These are phyloP conservation scores for Reticulitermes lucifugus DNA, from an alignment of 2,888 invertebrate genomes.

Conservation along the genomic window DNA sequence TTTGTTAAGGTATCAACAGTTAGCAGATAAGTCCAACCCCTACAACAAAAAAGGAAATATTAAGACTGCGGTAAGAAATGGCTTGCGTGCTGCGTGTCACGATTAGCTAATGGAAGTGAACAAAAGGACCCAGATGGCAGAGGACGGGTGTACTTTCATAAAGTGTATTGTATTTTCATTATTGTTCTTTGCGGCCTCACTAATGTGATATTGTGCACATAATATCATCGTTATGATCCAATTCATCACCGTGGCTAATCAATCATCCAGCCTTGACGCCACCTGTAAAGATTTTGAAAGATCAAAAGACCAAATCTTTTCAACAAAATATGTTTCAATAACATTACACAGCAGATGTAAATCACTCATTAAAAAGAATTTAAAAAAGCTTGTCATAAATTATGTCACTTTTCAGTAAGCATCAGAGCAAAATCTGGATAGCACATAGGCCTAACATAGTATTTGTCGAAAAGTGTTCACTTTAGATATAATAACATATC, in stretches of 20 bases:
- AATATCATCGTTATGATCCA: conserved; percentile 2
- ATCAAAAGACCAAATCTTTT: neutral
- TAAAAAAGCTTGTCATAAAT: neutral
- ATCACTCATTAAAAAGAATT: neutral
- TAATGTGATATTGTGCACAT: conserved; percentile 6
- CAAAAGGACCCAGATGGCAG: neutral
- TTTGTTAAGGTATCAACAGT: too few relatives aligned
- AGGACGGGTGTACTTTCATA: neutral
- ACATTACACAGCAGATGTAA: neutral
- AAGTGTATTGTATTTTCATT: neutral
- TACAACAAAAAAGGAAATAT: too few relatives aligned
- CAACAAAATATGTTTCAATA: conserved; percentile 1
- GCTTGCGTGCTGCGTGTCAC: neutral
- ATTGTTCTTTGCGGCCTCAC: neutral
- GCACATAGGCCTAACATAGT: too few relatives aligned
- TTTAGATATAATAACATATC: too few relatives aligned
- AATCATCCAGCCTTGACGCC: neutral
- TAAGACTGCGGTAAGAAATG: neutral
- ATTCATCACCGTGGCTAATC: conserved; percentile 2
- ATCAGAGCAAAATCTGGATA: too few relatives aligned
- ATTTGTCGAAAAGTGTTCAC: too few relatives aligned
- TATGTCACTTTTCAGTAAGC: neutral
- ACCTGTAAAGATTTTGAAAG: neutral
- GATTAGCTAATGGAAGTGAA: neutral
- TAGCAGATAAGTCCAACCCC: too few relatives aligned